Conservation (phyloP, 2,888 invertebrate species). For the Chrysina gloriosa region DNA sequence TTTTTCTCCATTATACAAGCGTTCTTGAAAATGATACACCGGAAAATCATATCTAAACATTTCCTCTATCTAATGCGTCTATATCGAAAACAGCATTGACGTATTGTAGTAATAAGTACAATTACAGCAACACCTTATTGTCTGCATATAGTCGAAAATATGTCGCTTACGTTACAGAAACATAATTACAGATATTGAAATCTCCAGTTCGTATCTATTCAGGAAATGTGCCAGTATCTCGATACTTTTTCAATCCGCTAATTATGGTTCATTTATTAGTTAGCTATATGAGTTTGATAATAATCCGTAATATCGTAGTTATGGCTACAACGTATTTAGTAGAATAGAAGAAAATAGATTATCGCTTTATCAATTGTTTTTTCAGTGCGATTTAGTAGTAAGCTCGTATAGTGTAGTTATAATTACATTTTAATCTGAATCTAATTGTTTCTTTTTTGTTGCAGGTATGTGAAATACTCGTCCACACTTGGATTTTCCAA, state of each 20-base stretch:
- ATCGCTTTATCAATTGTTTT: too few species aligned
- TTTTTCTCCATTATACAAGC: too few species aligned
- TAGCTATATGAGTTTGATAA: background rate
- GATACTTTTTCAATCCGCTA: slow-evolving; percentile 35
- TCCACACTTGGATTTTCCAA: background rate
- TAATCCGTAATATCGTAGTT: background rate
- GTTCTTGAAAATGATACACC: too few species aligned
- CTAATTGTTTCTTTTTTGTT: slow-evolving; percentile 17
- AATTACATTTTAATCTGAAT: too few species aligned
- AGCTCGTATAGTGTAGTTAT: too few species aligned
- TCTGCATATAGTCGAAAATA: slow-evolving; percentile 21
- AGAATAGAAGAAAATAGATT: background rate
- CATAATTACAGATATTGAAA: slow-evolving; percentile 45
- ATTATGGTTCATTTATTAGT: slow-evolving; percentile 39
- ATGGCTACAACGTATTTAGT: background rate
- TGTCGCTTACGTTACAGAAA: slow-evolving; percentile 33
- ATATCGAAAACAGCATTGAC: background rate
- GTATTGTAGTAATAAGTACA: background rate
- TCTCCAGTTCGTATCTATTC: slow-evolving; percentile 42
- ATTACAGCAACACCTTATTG: slow-evolving; percentile 17
- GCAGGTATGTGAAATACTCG: slow-evolving; percentile 1
- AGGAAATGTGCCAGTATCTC: slow-evolving; percentile 41
- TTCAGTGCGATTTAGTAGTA: too few species aligned
- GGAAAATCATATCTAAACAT: background rate
- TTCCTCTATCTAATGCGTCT: background rate